A percentile compares a stretch with the other conserved stretches of the same genome.
Conservation (phyloP, 2,113 vertebrate species). For the Clarias gariepinus region DNA sequence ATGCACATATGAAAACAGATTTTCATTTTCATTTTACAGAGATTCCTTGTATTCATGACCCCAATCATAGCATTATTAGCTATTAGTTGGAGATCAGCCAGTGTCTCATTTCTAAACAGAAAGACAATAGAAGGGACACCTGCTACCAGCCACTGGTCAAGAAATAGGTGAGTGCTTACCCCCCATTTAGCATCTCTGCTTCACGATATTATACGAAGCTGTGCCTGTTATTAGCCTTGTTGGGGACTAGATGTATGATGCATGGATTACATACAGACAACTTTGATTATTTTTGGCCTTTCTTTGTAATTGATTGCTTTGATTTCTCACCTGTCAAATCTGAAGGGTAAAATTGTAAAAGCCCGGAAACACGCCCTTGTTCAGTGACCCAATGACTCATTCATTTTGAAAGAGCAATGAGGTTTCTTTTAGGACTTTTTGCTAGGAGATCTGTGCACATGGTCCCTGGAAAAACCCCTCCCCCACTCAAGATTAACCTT, state of each 20-base stretch:
- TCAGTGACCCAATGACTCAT: constrained; percentile 20
- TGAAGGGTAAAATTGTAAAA: constrained; percentile 17
- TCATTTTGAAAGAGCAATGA: not conserved
- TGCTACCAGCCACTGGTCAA: constrained; percentile 38
- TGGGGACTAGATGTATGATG: not conserved
- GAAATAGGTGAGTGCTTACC: not conserved
- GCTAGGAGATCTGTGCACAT: constrained; percentile 34
- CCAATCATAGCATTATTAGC: constrained; percentile 34
- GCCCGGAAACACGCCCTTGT: constrained; percentile 12
- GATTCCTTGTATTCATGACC: constrained; percentile 44
- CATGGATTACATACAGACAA: not conserved
- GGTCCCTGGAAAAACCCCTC: constrained; percentile 31
- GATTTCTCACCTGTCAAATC: not conserved
- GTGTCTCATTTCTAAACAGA: constrained; percentile 36
- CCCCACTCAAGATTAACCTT: not conserved
- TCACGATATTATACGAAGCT: not conserved
- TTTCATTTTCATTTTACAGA: too few relatives aligned
- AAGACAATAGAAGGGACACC: constrained; percentile 43
- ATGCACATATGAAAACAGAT: constrained; percentile 31
- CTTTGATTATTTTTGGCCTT: not conserved
- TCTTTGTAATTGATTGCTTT: not conserved
- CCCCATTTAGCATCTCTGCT: not conserved
- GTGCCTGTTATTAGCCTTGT: not conserved
- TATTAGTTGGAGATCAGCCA: constrained; percentile 18
- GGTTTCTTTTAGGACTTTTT: not conserved